Conservation (phyloP, 2,113 vertebrate species). For the Scopus umbretta region DNA sequence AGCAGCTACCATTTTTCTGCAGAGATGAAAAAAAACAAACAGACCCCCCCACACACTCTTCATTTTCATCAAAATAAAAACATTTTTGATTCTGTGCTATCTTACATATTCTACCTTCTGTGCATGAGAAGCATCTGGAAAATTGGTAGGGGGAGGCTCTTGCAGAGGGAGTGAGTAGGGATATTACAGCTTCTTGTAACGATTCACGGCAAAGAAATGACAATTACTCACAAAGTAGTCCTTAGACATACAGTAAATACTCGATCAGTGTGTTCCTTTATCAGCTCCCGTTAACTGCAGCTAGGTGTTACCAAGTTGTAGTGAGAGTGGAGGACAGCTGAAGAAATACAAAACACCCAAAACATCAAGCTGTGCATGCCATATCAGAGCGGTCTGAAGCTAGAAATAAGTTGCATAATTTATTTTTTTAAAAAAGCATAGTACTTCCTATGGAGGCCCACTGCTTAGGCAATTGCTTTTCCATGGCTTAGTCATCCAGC, state of each 20-base stretch:
- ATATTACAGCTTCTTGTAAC: not conserved
- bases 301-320: not conserved
- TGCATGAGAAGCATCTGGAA: not conserved
- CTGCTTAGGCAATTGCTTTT: constrained; percentile 18
- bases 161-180: not conserved
- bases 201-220: not conserved
- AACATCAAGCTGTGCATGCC: not conserved
- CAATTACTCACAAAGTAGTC: not conserved
- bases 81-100: not conserved
- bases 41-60: no score
- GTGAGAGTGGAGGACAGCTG: not conserved
- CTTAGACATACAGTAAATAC: not conserved
- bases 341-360: not conserved
- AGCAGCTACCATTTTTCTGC: not conserved
- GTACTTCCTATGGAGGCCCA: not conserved
- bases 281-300: not conserved
- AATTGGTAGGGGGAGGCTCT: not conserved
- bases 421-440: not conserved
- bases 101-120: not conserved
- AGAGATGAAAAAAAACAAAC: not conserved
- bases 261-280: not conserved
- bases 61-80: not conserved
- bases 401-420: not conserved
- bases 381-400: not conserved
- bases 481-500: constrained; percentile 11